Conservation (phyloP, 30 jellyfish, hydroid and myxozoan genomes). For the Aurelia coerulea region DNA sequence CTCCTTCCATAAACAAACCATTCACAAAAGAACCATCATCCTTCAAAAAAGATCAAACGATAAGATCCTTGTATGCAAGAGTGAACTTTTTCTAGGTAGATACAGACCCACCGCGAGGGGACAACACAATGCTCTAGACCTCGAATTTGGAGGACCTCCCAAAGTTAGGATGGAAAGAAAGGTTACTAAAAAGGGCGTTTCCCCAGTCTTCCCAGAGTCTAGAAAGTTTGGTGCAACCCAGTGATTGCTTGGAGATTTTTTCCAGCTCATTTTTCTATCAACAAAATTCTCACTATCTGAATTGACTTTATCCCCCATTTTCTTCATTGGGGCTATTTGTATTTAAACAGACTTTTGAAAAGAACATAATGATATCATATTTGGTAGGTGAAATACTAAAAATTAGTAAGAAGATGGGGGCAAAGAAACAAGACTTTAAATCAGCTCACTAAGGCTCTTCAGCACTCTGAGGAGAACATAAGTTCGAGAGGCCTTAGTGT, state of each 20-base stretch:
- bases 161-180: no score
- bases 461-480: no score
- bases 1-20: constrained; percentile 82
- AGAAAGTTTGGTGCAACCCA: no score
- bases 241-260: no score
- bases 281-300: not conserved
- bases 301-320: not conserved
- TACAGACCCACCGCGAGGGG: not conserved
- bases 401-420: no score
- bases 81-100: not conserved
- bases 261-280: not conserved
- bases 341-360: not conserved
- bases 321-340: not conserved
- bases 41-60: constrained; percentile 22
- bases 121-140: not conserved
- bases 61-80: not conserved
- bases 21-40: constrained; percentile 74
- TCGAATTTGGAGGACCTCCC: no score
- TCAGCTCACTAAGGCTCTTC: no score
- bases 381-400: no score
- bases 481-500: no score
- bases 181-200: no score
- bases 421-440: no score
- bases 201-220: no score
- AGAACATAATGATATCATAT: not conserved